These are phyloP conservation scores for Pseudomugil gertrudae DNA, from an alignment of 2,797 vertebrate species.

Conservation along the genomic window DNA sequence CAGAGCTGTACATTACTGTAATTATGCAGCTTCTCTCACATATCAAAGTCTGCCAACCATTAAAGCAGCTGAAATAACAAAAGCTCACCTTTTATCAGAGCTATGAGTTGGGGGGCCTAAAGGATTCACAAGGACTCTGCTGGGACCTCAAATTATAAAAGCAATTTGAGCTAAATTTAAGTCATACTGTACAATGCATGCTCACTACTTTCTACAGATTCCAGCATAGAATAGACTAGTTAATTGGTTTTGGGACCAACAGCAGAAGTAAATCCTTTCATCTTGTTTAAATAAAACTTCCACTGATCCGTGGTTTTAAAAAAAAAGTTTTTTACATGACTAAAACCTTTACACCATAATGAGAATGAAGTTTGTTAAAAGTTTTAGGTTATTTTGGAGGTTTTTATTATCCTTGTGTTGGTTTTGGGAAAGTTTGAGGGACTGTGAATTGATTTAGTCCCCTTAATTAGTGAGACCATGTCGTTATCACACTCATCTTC, in stretches of 20 bases:
- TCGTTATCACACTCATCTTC: slow-evolving; percentile 49
- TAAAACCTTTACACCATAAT: slow-evolving; percentile 24
- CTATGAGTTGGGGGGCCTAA: slow-evolving; percentile 20
- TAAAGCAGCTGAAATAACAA: slow-evolving; percentile 67
- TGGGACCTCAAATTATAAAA: slow-evolving; percentile 9
- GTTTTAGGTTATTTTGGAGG: slow-evolving; percentile 25
- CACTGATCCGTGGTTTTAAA: neutral
- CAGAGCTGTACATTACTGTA: slow-evolving; percentile 61
- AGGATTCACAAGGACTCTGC: slow-evolving; percentile 13
- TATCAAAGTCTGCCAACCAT: slow-evolving; percentile 62
- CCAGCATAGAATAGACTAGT: neutral
- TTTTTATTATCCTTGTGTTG: slow-evolving; percentile 26
- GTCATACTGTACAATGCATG: neutral
- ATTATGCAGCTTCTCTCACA: slow-evolving; percentile 52
- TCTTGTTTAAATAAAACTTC: slow-evolving; percentile 30
- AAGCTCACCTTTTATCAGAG: slow-evolving; percentile 7
- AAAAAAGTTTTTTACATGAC: slow-evolving; percentile 19
- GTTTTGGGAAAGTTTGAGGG: slow-evolving; percentile 22
- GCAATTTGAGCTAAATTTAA: slow-evolving; percentile 12
- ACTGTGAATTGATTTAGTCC: slow-evolving; percentile 18
- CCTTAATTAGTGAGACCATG: slow-evolving; percentile 47
- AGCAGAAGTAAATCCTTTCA: slow-evolving; percentile 1
- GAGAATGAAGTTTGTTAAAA: slow-evolving; percentile 34
- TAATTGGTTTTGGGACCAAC: neutral
- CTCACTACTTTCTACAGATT: neutral